These are phyloP conservation scores for Megaceryle maxima DNA, from an alignment of 2,113 vertebrate species.

Conservation along the genomic window DNA sequence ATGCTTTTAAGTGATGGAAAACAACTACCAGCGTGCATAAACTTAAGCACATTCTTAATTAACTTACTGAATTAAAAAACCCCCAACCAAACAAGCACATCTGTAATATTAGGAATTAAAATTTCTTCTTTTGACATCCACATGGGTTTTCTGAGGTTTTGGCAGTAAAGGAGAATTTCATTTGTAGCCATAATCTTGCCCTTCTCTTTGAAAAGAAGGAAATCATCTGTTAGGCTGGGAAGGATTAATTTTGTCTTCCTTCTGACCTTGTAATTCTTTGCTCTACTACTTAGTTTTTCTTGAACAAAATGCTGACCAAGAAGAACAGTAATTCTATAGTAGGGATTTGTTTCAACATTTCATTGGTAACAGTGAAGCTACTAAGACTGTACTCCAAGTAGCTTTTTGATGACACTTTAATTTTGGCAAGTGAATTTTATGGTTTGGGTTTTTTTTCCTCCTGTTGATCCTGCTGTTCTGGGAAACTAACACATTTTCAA, in stretches of 20 bases:
- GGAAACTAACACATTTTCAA: not conserved
- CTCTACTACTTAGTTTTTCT: not conserved
- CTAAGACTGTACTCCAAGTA: not conserved
- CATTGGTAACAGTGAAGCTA: not conserved
- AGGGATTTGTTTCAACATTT: not conserved
- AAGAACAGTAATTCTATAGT: not conserved
- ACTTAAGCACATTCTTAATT: not conserved
- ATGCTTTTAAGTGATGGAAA: not conserved
- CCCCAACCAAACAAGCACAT: rapidly evolving
- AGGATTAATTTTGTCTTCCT: not conserved
- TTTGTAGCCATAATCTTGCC: not conserved
- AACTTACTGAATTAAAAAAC: not conserved
- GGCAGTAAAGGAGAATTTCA: not conserved
- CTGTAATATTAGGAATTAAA: not conserved
- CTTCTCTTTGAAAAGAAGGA: not conserved
- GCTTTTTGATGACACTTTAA: not conserved
- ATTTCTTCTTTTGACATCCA: not conserved
- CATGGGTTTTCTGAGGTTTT: not conserved
- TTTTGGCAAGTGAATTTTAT: not conserved
- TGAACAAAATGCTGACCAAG: not conserved
- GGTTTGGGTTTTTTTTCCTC: not conserved
- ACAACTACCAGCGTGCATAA: not conserved
- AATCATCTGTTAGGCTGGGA: rapidly evolving
- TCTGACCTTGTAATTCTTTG: not conserved
- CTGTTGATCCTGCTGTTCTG: not conserved